Base-by-base conservation (phyloP, 2,113 vertebrate species). In the Silurus meridionalis region DNA sequence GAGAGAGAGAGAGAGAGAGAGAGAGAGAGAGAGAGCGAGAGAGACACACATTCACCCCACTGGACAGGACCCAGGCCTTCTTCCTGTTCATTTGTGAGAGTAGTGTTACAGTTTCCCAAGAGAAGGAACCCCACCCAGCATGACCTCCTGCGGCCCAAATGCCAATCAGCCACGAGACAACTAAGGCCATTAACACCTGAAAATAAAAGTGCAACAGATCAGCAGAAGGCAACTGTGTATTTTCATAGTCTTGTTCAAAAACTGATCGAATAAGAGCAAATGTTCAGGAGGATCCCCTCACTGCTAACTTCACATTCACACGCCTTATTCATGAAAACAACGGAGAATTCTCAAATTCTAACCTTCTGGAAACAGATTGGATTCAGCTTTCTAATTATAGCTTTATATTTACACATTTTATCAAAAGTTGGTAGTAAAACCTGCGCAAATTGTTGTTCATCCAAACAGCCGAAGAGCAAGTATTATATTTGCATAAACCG, bases 81-180 rank as follows among this genome's bases (percentile, higher is more conserved):
- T 85, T 85, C 84, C 84, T 85, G 84, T 60, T 23, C 77, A 37
- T 85, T 80, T 69, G 77, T 80, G 69, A 80, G 53, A 46, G 28
- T 80, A 71, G 13, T 23, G 74, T 85, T 85, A 67, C 55, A 82
- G 13, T 82, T 88, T 72, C 79, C 83, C 83, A 86, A 52, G 82
- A 80, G 83, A 58, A 21, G 10, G 10, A 83, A 77, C 84, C 19
- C 57, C 53, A 87, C 82, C 75, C 71, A 23, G 50, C 28, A 53
- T 11, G 46, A 60, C 25, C 80, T 80, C 80, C 21, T 11, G 4
- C 3, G n/a, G 21, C 55, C 53, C 55, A 50, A 58, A 64, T 52
- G 10, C 58, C 81, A 67, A 53, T 53, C 83, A 69, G 86, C 72
- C 37, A 37, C 19, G 28, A 55, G 69, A 28, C 55, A 52, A 77